These are phyloP conservation scores for Coelopa frigida DNA, from an alignment of 1,140 invertebrate species.

Conservation along the genomic window DNA sequence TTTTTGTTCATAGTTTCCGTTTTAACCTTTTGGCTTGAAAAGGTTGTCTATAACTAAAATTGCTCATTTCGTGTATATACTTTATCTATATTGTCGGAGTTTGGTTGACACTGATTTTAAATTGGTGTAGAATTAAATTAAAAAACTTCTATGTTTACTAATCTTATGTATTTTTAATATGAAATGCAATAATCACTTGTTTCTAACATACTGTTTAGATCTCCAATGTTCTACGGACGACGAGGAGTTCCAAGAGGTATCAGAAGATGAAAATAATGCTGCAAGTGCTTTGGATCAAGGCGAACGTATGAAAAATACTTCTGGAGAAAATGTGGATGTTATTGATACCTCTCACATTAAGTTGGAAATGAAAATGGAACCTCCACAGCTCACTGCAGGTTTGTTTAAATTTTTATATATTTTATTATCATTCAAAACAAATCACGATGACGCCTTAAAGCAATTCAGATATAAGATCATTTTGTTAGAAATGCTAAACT, in stretches of 20 bases:
- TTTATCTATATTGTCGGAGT: too few relatives aligned
- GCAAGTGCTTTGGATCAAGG: conserved; percentile 47
- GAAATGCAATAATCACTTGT: too few relatives aligned
- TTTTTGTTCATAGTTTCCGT: too few relatives aligned
- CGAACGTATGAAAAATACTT: conserved; percentile 29
- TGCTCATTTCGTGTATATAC: too few relatives aligned
- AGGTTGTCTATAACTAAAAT: too few relatives aligned
- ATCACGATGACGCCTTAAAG: not conserved
- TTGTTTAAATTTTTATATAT: not conserved
- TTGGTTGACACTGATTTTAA: too few relatives aligned
- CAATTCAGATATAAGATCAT: too few relatives aligned
- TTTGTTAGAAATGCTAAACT: conserved; percentile 1
- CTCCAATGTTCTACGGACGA: conserved; percentile 67
- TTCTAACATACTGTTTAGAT: conserved; percentile 52
- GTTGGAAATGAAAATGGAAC: conserved; percentile 32
- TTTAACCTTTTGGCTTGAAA: too few relatives aligned
- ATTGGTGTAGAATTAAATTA: too few relatives aligned
- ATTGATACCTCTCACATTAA: conserved; percentile 39
- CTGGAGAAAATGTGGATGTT: conserved; percentile 18
- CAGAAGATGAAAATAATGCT: conserved; percentile 50
- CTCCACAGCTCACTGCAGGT: conserved; percentile 25
- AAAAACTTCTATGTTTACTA: not conserved
- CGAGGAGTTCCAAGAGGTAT: conserved; percentile 61
- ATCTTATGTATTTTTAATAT: not conserved
- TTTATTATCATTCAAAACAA: not conserved